Percentiles rank a stretch among this genome's conserved stretches.
These are phyloP conservation scores for Gymnothorax javanicus DNA, from an alignment of 2,797 vertebrate genomes.

Conservation along the genomic window DNA sequence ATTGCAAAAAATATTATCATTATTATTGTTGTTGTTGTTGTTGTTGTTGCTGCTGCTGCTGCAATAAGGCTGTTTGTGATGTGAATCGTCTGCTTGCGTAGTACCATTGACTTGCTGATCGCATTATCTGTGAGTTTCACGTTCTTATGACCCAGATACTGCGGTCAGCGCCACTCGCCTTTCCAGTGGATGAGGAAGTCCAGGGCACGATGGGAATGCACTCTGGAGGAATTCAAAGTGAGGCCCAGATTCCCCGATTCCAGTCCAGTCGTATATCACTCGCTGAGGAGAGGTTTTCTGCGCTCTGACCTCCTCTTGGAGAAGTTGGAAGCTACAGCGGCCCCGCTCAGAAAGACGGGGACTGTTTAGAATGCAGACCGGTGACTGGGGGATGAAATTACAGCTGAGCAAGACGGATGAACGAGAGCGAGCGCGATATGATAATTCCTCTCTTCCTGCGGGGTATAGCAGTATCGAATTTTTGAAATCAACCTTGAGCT, in stretches of 20 bases:
- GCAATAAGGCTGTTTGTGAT: neutral
- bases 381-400: slow-evolving; percentile 18
- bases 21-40: neutral
- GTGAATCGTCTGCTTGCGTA: neutral
- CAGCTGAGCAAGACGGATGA: neutral
- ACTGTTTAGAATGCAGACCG: neutral
- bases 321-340: neutral
- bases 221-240: neutral
- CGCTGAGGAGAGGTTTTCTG: neutral
- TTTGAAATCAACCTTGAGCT: neutral
- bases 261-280: neutral
- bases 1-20: neutral
- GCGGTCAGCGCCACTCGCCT: neutral
- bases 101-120: neutral
- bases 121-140: neutral
- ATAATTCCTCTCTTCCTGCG: neutral
- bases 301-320: neutral
- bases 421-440: neutral
- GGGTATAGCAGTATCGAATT: neutral
- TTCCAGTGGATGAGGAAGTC: neutral
- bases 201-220: neutral
- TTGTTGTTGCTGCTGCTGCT: neutral
- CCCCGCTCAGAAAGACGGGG: neutral
- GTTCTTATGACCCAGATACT: neutral
- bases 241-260: neutral